Conservation (phyloP, 2,113 vertebrate species). For the Patagioenas fasciata region DNA sequence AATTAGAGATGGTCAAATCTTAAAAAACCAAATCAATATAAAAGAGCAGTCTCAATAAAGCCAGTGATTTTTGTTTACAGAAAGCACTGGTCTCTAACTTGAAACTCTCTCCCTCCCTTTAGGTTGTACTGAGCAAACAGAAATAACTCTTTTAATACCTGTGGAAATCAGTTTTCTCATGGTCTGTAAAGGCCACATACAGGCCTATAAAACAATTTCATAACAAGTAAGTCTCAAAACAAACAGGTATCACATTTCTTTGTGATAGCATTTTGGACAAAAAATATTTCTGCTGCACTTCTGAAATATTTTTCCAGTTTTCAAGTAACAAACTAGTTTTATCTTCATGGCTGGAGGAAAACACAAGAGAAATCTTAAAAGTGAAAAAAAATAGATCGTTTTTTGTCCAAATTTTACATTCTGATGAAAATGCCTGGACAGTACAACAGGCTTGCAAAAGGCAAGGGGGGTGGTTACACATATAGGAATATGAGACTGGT, state of each 20-base stretch:
- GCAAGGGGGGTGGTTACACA: accelerated
- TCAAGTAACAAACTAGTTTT: not conserved
- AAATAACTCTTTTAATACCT: not conserved
- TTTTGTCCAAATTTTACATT: not conserved
- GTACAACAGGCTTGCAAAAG: not conserved
- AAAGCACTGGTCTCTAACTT: not conserved
- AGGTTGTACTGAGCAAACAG: not conserved
- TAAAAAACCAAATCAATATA: not conserved
- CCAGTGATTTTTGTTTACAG: not conserved
- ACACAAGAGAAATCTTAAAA: not conserved
- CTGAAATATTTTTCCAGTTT: not conserved
- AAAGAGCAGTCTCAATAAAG: not conserved
- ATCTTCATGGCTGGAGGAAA: not conserved
- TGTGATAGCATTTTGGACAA: not conserved
- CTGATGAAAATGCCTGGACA: not conserved
- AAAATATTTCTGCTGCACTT: not conserved
- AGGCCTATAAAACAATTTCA: not conserved
- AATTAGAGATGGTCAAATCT: not conserved
- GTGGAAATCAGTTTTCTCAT: not conserved
- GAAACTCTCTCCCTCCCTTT: not conserved
- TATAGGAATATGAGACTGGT: not conserved
- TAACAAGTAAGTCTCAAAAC: not conserved
- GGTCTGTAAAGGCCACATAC: not conserved
- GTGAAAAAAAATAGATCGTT: not conserved
- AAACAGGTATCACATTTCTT: not conserved